Base-by-base conservation (phyloP, 2,113 vertebrate genomes). In the Saguinus imperator region DNA sequence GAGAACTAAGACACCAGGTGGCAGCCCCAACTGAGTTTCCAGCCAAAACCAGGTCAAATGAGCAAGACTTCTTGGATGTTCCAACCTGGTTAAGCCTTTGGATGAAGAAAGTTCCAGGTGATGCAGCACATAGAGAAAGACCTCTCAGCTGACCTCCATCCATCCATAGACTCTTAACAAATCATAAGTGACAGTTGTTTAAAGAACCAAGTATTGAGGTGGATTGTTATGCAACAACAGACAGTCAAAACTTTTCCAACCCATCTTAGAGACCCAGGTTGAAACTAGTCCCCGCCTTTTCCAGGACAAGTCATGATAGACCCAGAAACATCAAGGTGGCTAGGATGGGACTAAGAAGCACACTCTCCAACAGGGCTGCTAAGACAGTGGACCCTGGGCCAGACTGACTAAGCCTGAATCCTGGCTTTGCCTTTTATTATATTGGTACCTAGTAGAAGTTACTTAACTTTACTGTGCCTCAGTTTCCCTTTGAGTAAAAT, bases 401-500 rank as follows among this genome's bases (percentile, higher is more conserved):
- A 89, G 40, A 57, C 25, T 29, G 27, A 73, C n/a, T 27, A 40
- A 81, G 25, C 73, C 5, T 37, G 68, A 83, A 83, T 70, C 55
- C 37, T 52, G 52, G 14, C 37, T 93, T 91, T 94, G 66, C 40
- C 32, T 68, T 72, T 40, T 75, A 83, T 37, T 72, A 55, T 17
- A 5, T 72, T 81, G 20, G 35, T 43, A n/a, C 3, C 3, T 23
- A 29, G 43, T 5, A 77, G 58, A 96, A 87, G 43, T 72, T 79
- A 73, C 3, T 70, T 52, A 86, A 58, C 40, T 77, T 61, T 58
- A 20, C 37, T 57, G n/a, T 70, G 40, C 76, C n/a, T 84, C 88
- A 55, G 79, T 96, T 94, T 96, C 35, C 20, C 25, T 95, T 81
- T 61, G 45, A 40, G 3, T 66, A 85, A 94, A 96, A 76, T 1